These are phyloP conservation scores for Artemisiospiza belli DNA, from an alignment of 2,113 vertebrate genomes.

Conservation along the genomic window DNA sequence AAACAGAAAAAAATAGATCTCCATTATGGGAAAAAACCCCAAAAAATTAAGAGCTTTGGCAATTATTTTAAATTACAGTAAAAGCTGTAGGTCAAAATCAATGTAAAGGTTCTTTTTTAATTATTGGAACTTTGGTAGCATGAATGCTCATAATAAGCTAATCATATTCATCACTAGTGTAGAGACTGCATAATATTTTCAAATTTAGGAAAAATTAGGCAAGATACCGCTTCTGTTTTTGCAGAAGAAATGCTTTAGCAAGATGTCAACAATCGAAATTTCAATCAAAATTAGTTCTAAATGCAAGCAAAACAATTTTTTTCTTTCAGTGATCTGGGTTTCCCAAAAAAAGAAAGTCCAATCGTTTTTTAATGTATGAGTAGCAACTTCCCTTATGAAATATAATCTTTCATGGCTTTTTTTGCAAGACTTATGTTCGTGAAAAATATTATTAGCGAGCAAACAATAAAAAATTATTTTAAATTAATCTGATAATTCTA, in stretches of 20 bases:
- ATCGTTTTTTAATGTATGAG: background rate
- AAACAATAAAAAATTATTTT: background rate
- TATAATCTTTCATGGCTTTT: background rate
- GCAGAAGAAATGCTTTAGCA: background rate
- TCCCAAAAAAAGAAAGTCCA: background rate
- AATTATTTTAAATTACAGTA: background rate
- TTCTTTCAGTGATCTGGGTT: background rate
- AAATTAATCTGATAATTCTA: background rate
- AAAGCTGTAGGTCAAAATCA: background rate
- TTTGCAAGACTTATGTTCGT: background rate
- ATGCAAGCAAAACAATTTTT: background rate
- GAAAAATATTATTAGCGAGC: rapidly evolving
- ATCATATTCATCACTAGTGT: background rate
- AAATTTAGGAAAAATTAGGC: background rate
- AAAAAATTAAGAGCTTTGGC: background rate
- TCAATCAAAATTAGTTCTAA: background rate
- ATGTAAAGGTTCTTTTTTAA: background rate
- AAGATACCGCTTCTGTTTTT: background rate
- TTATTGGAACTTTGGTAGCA: background rate
- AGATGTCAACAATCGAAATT: background rate
- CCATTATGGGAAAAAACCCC: background rate
- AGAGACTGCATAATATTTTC: background rate
- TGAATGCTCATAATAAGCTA: background rate
- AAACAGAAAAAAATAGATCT: background rate
- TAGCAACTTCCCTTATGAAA: background rate